A percentile compares a stretch with the other conserved stretches of the same genome.
phyloP scores from a whole-genome alignment of 1,140 invertebrate species.

The Armadillidium nasatum region DNA sequence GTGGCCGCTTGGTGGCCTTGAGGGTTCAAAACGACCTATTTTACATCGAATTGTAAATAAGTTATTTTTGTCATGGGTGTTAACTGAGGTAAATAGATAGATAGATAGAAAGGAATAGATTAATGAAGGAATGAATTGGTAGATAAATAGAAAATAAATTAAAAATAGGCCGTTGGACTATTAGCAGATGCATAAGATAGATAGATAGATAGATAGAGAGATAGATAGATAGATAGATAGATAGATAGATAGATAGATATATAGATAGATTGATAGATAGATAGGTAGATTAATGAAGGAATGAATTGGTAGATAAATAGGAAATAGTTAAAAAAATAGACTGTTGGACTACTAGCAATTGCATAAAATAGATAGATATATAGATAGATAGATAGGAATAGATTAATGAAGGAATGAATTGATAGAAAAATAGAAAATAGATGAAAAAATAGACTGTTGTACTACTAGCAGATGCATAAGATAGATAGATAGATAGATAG shows the following conservation, averaged over 20 bases:
- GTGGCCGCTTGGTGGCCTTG: too few species aligned
- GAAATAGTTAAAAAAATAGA: neutral
- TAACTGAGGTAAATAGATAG: neutral
- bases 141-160: neutral
- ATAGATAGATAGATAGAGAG: neutral
- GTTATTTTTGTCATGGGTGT: too few species aligned
- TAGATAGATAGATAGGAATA: neutral
- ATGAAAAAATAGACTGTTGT: neutral
- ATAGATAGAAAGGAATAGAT: neutral
- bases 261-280: too few species aligned
- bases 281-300: neutral
- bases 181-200: too few species aligned
- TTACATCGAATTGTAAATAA: too few species aligned
- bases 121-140: neutral
- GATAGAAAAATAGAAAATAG: neutral
- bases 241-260: too few species aligned
- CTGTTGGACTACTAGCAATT: too few species aligned
- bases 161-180: too few species aligned
- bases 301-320: neutral
- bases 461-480: too few species aligned
- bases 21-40: too few species aligned
- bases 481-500: too few species aligned
- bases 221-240: constrained; percentile 3
- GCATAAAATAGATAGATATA: too few species aligned
- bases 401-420: neutral